Conservation (phyloP, 2,113 vertebrate species). For the Lampris incognitus region DNA sequence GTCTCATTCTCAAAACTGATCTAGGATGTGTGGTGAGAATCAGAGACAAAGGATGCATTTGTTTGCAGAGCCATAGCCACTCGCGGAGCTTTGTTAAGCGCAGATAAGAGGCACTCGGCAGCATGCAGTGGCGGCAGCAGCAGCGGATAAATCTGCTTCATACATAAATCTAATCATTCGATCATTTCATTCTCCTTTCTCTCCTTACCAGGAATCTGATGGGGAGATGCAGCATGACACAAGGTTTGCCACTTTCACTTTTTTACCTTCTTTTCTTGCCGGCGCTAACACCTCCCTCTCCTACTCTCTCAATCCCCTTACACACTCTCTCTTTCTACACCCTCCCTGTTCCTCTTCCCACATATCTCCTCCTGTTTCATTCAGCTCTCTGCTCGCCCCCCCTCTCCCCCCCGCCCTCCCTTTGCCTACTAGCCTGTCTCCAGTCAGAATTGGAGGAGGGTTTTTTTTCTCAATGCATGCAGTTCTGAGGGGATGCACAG, state of each 20-base stretch:
- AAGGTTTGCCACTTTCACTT: constrained; percentile 72
- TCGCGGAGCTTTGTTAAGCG: constrained; percentile 69
- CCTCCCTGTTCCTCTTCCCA: constrained; percentile 56
- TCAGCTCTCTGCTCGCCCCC: constrained; percentile 66
- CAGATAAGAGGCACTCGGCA: constrained; percentile 66
- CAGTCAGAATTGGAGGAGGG: constrained; percentile 71
- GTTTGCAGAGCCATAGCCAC: constrained; percentile 64
- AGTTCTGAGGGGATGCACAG: constrained; percentile 69
- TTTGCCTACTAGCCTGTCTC: constrained; percentile 70
- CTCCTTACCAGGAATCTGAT: constrained; percentile 67
- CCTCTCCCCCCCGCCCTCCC: constrained; percentile 35
- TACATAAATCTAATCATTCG: constrained; percentile 70
- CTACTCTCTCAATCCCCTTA: constrained; percentile 16
- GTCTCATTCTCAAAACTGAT: constrained; percentile 48
- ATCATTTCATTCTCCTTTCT: constrained; percentile 48
- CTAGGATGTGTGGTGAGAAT: constrained; percentile 25
- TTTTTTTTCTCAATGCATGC: constrained; percentile 69
- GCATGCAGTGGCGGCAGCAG: constrained; percentile 37
- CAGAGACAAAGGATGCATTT: constrained; percentile 71
- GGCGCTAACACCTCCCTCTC: constrained; percentile 33
- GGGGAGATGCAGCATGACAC: constrained; percentile 66
- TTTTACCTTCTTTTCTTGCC: constrained; percentile 21
- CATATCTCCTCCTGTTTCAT: constrained; percentile 73
- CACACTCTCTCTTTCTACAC: constrained; percentile 44
- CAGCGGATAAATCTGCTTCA: constrained; percentile 66